Conservation (phyloP, 2,888 invertebrate genomes). For the Morpho helenor region DNA sequence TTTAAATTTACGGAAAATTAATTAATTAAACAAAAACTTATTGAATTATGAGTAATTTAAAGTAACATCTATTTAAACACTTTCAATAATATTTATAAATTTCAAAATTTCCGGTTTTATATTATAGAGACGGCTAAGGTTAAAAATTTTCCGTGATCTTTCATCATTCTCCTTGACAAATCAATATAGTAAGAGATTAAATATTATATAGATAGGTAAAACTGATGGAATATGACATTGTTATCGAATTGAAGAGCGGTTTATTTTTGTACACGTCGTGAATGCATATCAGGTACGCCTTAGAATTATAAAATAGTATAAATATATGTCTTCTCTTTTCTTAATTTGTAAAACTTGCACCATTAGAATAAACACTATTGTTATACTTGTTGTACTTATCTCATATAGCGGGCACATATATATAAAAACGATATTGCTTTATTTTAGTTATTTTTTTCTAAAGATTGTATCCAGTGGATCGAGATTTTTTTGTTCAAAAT, state of each 20-base stretch:
- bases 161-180: constrained; percentile 11
- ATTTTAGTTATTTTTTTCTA: too few relatives aligned
- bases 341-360: constrained; percentile 24
- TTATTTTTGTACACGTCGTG: constrained; percentile 73
- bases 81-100: too few relatives aligned
- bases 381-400: background rate
- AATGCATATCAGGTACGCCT: constrained; percentile 74
- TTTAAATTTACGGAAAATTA: too few relatives aligned
- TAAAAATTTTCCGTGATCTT: too few relatives aligned
- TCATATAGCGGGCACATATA: background rate
- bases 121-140: too few relatives aligned
- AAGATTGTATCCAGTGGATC: too few relatives aligned
- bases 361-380: constrained; percentile 23
- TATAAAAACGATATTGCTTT: too few relatives aligned
- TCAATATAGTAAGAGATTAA: constrained; percentile 10
- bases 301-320: constrained; percentile 45
- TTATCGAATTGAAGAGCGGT: constrained; percentile 60
- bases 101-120: too few relatives aligned
- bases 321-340: constrained; percentile 35
- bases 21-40: too few relatives aligned
- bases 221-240: constrained; percentile 37
- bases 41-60: too few relatives aligned
- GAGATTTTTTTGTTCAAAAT: background rate
- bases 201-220: constrained; percentile 17
- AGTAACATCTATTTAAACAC: too few relatives aligned